Evolutionary conservation across 2,888 invertebrate species (phyloP), one percentile per base, ranked within the genome.

Genomic region (Apotomis capreana): DNA sequence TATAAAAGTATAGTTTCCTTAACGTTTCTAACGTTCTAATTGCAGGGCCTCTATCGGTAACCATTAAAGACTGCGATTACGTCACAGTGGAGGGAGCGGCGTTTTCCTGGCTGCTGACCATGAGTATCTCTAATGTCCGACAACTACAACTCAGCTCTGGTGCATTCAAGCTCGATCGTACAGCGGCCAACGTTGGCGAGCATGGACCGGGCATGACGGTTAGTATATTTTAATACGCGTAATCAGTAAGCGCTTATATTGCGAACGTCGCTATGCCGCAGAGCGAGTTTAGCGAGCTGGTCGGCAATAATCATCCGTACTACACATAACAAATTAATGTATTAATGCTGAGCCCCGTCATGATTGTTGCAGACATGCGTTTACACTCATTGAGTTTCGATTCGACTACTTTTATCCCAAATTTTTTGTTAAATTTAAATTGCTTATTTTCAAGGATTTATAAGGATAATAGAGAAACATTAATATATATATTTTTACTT

Each of bases 101-200:
- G 0, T 96, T 96, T 81, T 95, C 95, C 51, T 95, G 95, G 94
- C 90, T 96, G 46, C 90, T 95, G 61, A 93, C 94, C 74, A 94
- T 96, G 83, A 92, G 87, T 69, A 94, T 96, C 75, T 90, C 83
- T 73, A 93, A 95, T 76, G 95, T 96, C 13, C 84, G 84, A 5
- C 87, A 91, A 40, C 85, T 96, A 65, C 90, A 93, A 69, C 87
- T 96, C 51, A 92, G 93, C 26, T 91, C 94, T 69, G 94, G 95
- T 62, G 93, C 96, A 0, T 96, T 96, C 84, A 94, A 94, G 78
- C 93, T 96, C 76, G 95, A 95, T 79, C 84, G 87, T 0, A 90
- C 92, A 37, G 94, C 94, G 75, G 93, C 94, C 62, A 94, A 94
- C 82, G 93, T 94, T 61, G 94, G 94, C n/a, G 92, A 94, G 74